These are phyloP conservation scores for Notodonta dromedarius DNA, from an alignment of 2,888 invertebrate species.

Conservation along the genomic window DNA sequence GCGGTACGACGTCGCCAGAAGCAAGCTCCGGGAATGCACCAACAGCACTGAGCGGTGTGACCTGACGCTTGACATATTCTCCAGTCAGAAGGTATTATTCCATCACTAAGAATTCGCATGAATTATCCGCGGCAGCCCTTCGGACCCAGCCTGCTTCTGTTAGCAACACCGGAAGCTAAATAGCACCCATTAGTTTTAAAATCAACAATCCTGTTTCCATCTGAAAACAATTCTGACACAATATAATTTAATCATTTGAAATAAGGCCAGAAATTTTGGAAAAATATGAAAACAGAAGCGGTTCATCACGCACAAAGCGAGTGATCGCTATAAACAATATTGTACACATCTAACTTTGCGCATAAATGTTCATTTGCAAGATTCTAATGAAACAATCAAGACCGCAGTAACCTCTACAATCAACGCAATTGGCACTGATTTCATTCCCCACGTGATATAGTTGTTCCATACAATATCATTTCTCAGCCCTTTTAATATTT, in stretches of 20 bases:
- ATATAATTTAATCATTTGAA: too few species aligned
- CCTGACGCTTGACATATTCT: constrained; percentile 87
- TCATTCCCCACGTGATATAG: background rate
- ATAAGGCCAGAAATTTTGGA: background rate
- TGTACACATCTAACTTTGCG: background rate
- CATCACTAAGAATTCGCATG: too few species aligned
- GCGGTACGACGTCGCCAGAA: constrained; percentile 87
- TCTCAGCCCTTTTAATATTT: too few species aligned
- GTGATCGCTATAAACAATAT: background rate
- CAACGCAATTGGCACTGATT: background rate
- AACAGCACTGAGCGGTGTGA: constrained; percentile 87
- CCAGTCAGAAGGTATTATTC: constrained; percentile 83
- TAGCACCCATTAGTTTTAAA: too few species aligned
- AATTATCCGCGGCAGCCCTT: too few species aligned
- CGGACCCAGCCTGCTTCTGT: too few species aligned
- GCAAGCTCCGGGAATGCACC: constrained; percentile 84
- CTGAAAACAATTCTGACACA: too few species aligned
- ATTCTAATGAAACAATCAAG: background rate
- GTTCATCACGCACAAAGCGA: background rate
- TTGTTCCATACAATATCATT: background rate
- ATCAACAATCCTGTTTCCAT: too few species aligned
- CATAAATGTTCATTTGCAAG: background rate
- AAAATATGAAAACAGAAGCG: background rate
- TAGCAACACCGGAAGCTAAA: too few species aligned
- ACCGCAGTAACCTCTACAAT: background rate